Evolutionary conservation across 2,113 vertebrate species (phyloP).

Genomic region (Canis aureus): DNA sequence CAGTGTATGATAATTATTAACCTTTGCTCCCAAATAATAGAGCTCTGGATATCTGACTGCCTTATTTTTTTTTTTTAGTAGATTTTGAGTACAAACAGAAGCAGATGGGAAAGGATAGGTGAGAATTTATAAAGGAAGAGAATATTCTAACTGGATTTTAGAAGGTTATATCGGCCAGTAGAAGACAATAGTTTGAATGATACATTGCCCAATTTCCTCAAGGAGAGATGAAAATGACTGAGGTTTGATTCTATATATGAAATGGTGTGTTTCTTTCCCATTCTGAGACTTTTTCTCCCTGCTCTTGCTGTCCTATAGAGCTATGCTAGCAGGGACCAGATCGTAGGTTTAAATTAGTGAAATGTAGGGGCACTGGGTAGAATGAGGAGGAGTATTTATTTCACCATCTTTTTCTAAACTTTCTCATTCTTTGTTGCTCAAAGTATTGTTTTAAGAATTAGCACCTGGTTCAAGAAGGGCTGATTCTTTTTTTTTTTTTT

Average conservation of each 20-base stretch:
- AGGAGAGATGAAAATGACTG: conserved; percentile 25
- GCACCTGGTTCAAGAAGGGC: background rate
- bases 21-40: background rate
- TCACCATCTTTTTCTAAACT: background rate
- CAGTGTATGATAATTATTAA: conserved; percentile 28
- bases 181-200: background rate
- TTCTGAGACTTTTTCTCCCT: background rate
- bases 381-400: background rate
- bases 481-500: background rate
- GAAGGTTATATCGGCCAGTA: background rate
- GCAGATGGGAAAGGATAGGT: background rate
- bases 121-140: background rate
- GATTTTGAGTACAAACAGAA: background rate
- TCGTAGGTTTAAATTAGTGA: background rate
- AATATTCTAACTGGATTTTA: background rate
- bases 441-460: background rate
- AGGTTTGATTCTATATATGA: conserved; percentile 17
- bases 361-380: background rate
- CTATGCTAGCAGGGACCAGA: background rate
- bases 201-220: background rate
- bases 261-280: background rate
- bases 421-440: conserved; percentile 7
- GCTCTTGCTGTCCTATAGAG: background rate
- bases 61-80: background rate
- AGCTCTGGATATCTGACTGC: background rate